Conservation (phyloP, 1,140 invertebrate genomes). For the Probaryconus sp. region DNA sequence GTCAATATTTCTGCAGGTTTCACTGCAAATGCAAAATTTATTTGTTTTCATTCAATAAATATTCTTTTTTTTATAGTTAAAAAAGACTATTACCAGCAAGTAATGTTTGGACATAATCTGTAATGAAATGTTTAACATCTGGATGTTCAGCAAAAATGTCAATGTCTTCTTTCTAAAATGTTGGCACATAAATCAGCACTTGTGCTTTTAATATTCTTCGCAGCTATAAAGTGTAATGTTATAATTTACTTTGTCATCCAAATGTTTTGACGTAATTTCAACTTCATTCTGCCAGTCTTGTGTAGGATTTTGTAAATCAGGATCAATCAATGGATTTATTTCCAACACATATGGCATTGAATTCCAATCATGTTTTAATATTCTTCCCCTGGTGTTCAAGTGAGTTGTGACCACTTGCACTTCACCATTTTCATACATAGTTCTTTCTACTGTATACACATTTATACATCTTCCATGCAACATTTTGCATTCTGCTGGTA, state of each 20-base stretch:
- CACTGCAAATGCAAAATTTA: constrained; percentile 61
- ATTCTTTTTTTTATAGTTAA: background rate
- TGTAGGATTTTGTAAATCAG: constrained; percentile 15
- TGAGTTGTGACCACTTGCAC: constrained; percentile 52
- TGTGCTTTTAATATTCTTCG: no score
- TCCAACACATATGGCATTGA: constrained; percentile 60
- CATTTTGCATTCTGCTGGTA: constrained; percentile 46
- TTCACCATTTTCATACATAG: constrained; percentile 41
- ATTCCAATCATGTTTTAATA: constrained; percentile 63
- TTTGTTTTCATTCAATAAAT: constrained; percentile 8
- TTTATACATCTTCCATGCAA: constrained; percentile 36
- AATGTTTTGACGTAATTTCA: constrained; percentile 80
- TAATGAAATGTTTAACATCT: constrained; percentile 79
- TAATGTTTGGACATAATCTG: constrained; percentile 80
- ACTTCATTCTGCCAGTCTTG: constrained; percentile 77
- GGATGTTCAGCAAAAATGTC: constrained; percentile 80
- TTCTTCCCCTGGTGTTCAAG: constrained; percentile 60
- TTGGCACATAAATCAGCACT: no score
- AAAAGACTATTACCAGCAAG: constrained; percentile 71
- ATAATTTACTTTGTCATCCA: constrained; percentile 80
- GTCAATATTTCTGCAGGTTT: constrained; percentile 80
- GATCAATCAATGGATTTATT: constrained; percentile 59
- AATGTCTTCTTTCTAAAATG: constrained; percentile 67
- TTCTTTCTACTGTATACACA: constrained; percentile 63
- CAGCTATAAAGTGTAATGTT: background rate